Conservation (phyloP, 2,797 vertebrate genomes). For the Trichosurus vulpecula region DNA sequence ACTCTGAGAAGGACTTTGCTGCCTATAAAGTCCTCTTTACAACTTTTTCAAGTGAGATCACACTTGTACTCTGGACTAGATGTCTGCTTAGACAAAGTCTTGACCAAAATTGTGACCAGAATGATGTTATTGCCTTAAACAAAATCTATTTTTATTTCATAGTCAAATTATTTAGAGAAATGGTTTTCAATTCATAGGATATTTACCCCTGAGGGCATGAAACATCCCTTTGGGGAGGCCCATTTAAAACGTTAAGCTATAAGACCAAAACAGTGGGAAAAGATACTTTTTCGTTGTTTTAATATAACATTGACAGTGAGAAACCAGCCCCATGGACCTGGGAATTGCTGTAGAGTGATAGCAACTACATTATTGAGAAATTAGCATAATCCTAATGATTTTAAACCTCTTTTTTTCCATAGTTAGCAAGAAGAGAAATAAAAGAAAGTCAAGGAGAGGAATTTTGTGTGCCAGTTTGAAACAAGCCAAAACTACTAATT, state of each 20-base stretch:
- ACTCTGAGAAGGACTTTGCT: not conserved
- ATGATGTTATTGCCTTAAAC: not conserved
- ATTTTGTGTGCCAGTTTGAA: not conserved
- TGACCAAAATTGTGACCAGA: not conserved
- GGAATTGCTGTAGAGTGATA: not conserved
- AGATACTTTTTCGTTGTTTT: not conserved
- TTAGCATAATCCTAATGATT: constrained; percentile 2
- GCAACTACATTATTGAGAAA: not conserved
- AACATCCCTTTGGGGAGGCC: not conserved
- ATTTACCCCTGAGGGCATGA: not conserved
- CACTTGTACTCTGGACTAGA: not conserved
- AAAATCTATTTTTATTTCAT: not conserved
- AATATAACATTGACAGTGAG: not conserved
- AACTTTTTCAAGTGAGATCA: not conserved
- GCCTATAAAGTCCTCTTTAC: not conserved
- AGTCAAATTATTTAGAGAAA: not conserved
- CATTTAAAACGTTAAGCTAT: not conserved
- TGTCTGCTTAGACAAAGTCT: not conserved
- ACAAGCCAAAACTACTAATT: not conserved
- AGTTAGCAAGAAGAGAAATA: not conserved
- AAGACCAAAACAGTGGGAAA: not conserved
- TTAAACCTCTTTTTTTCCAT: not conserved
- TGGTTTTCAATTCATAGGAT: not conserved
- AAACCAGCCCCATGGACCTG: not conserved
- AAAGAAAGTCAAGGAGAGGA: not conserved